A percentile compares a stretch with the other conserved stretches of the same genome.
Evolutionary conservation across 1,140 invertebrate genomes (phyloP).

Genomic region (Elysia chlorotica): DNA sequence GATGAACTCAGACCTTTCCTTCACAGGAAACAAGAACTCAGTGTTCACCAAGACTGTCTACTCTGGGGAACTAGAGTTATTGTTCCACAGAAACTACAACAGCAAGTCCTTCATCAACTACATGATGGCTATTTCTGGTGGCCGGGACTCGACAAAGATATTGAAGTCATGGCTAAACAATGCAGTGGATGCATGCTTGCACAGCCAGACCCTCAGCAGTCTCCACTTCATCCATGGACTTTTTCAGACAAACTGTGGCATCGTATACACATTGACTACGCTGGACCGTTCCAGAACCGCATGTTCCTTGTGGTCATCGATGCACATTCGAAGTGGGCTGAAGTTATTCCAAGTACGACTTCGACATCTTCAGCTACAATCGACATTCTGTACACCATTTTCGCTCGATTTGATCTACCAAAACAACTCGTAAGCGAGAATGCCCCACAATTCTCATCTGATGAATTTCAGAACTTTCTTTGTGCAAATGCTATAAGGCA

Average conservation of each 20-base stretch:
- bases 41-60: slow-evolving; percentile 26
- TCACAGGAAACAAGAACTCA: slow-evolving; percentile 23
- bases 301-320: slow-evolving; percentile 29
- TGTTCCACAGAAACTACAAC: slow-evolving; percentile 59
- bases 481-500: slow-evolving; percentile 43
- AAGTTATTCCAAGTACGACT: slow-evolving; percentile 24
- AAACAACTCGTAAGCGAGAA: slow-evolving; percentile 53
- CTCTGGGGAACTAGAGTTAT: slow-evolving; percentile 39
- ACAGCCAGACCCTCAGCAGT: slow-evolving; percentile 14
- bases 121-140: slow-evolving; percentile 66
- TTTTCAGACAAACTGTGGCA: slow-evolving; percentile 24
- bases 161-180: slow-evolving; percentile 56
- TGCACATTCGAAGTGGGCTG: slow-evolving; percentile 33
- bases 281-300: slow-evolving; percentile 33
- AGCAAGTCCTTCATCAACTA: slow-evolving; percentile 58
- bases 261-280: slow-evolving; percentile 39
- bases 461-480: slow-evolving; percentile 47
- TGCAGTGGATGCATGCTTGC: slow-evolving; percentile 59
- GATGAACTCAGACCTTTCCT: slow-evolving; percentile 24
- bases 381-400: slow-evolving; percentile 11
- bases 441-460: slow-evolving; percentile 48
- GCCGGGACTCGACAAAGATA: slow-evolving; percentile 63
- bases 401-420: slow-evolving; percentile 36
- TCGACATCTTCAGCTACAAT: slow-evolving; percentile 27
- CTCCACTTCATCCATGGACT: slow-evolving; percentile 33